Evolutionary conservation across 2,113 vertebrate species (phyloP), one percentile per base, ranked within the genome.

Genomic region (Casuarius casuarius): DNA sequence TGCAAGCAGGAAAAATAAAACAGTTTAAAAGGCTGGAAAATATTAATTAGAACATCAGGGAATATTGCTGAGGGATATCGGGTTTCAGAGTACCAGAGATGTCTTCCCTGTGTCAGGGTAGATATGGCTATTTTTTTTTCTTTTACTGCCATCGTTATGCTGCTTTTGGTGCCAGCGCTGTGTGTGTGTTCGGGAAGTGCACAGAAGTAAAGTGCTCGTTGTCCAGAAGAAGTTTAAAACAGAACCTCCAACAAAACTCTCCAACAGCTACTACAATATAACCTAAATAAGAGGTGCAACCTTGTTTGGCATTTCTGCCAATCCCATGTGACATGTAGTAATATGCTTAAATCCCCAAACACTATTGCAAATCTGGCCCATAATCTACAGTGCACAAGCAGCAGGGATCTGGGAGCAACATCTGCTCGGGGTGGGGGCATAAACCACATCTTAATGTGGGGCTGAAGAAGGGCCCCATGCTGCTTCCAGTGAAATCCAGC

Each of bases 351-450:
- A 1, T 65, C 70, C 75, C 58, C 75, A 31, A 38, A 66, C 51
- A 51, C 79, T 61, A 59, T n/a, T 87, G 92, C 74, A 90, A 85
- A 82, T 92, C 92, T 90, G 82, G 14, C 25, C 71, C 22, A 0
- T 90, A 71, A 95, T 92, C 86, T 58, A 14, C 28, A 44, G 74
- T 0, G 40, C 81, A 33, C 35, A 22, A 79, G 38, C 77, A 52
- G 71, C 46, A 40, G 65, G 35, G 89, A 56, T 92, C 78, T 79
- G 63, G 71, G 80, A 82, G 84, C 80, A 89, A n/a, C 88, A 93
- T 86, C 95, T 96, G 95, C 85, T 93, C 67, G 1, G 72, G 20
- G 42, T 0, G 1, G 33, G 63, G 33, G 3, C 65, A 35, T 12
- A 52, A n/a, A 33, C 46, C 1, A 7, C 44, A 28, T 56, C 75